Evolutionary conservation across 2,797 vertebrate species (phyloP).

Genomic region (Salmo trutta): DNA sequence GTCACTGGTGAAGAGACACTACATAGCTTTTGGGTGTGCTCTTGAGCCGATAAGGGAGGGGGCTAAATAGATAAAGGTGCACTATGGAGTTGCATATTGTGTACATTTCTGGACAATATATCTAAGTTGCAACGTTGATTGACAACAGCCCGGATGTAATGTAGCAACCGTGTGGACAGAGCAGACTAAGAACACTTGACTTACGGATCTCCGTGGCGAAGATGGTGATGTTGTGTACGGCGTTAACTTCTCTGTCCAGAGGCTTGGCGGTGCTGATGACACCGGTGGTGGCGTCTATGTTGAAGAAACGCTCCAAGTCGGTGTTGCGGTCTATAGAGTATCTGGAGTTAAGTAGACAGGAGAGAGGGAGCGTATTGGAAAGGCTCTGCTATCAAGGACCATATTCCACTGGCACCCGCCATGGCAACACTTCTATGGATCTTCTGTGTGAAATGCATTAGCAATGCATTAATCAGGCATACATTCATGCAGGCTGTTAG

Average conservation of each 20-base stretch:
- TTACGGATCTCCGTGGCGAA: slow-evolving; percentile 87
- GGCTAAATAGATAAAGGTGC: no score
- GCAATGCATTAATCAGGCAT: not conserved
- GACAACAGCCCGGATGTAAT: not conserved
- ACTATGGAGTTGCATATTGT: no score
- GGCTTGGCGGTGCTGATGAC: slow-evolving; percentile 85
- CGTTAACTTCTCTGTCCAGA: slow-evolving; percentile 85
- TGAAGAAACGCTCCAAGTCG: slow-evolving; percentile 87
- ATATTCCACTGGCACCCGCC: not conserved
- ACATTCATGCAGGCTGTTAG: not conserved
- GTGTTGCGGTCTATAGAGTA: slow-evolving; percentile 90
- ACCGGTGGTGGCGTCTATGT: slow-evolving; percentile 84
- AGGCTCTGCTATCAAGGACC: not conserved
- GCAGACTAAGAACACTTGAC: slow-evolving; percentile 47
- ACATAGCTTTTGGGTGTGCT: no score
- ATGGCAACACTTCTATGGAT: not conserved
- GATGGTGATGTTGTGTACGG: slow-evolving; percentile 87
- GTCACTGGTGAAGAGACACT: no score
- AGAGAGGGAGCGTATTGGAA: not conserved
- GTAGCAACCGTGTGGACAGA: not conserved
- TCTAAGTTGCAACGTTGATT: no score
- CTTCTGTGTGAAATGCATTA: not conserved
- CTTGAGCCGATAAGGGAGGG: no score
- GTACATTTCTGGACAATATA: no score
- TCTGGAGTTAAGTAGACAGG: slow-evolving; percentile 56